Base-by-base conservation (phyloP, 2,797 vertebrate genomes). In the Chelonia mydas region DNA sequence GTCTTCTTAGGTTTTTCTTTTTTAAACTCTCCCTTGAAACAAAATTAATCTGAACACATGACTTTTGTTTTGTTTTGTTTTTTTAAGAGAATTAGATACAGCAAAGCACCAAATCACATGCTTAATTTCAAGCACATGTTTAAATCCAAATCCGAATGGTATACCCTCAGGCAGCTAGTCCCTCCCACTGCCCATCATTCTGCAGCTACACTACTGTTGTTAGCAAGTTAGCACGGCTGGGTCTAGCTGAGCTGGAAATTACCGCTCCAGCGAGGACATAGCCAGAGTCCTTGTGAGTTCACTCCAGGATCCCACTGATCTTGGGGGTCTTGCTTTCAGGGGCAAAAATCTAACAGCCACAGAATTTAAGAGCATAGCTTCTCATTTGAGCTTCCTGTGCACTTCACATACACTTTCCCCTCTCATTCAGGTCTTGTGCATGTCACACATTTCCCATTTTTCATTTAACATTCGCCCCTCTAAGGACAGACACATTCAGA, bases 1-100 rank as follows among this genome's bases (percentile, higher is more conserved):
- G 86, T 47, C 72, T 23, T n/a, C 13, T 3, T 45, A 81, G 88
- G 77, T 82, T 59, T 55, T 41, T 86, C 23, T 37, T 86, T 87
- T 84, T 45, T 5, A 88, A 77, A 65, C 81, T 55, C 37, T 37
- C 51, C 65, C 84, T 95, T 65, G 31, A 94, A 94, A 89, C 45
- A 82, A 81, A 83, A 83, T 11, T 19, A 27, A 94, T 76, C n/a
- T 74, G 54, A 80, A 45, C 49, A 25, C 8, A 6, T 17, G 17
- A 28, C 10, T 41, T 41, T 41, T 41, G 41, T 41, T 41, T 41
- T 41, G 54, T 53, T 25, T 41, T 41, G 51, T 57, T 57, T 41
- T 72, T 53, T 27, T 10, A 45, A 51, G 15, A 27, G 15, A 84
- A 84, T 16, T 6, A 53, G 47, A 57, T 57, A 27, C 55, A 57